Evolutionary conservation across 2,113 vertebrate species (phyloP).

Genomic region (Stercorarius parasiticus): DNA sequence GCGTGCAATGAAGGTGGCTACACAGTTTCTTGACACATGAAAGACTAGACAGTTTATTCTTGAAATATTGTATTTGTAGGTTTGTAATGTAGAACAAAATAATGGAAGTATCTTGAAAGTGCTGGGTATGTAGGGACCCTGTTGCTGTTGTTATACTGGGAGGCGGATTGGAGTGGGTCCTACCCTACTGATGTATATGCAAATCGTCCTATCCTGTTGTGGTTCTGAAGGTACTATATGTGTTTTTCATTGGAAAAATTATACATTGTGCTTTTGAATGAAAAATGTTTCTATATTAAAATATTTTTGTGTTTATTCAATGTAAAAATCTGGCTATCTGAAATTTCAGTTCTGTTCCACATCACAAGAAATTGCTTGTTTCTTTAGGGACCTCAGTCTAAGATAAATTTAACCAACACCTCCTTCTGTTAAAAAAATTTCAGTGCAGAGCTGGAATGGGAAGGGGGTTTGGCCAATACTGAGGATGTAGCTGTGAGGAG

Average conservation of each 20-base stretch:
- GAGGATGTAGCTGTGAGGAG: neutral
- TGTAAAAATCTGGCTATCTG: neutral
- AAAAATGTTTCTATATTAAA: neutral
- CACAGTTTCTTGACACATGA: neutral
- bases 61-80: neutral
- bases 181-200: neutral
- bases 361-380: neutral
- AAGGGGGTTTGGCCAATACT: neutral
- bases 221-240: neutral
- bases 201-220: neutral
- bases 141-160: neutral
- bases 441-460: neutral
- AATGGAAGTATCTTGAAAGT: neutral
- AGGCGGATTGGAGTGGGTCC: neutral
- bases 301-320: neutral
- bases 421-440: neutral
- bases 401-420: neutral
- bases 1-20: neutral
- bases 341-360: neutral
- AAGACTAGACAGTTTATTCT: neutral
- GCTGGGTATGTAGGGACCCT: fast-evolving
- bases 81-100: neutral
- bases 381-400: neutral
- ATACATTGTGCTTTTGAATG: neutral
- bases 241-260: neutral